Conservation (phyloP, 2,888 invertebrate species). For the Rhingia rostrata region DNA sequence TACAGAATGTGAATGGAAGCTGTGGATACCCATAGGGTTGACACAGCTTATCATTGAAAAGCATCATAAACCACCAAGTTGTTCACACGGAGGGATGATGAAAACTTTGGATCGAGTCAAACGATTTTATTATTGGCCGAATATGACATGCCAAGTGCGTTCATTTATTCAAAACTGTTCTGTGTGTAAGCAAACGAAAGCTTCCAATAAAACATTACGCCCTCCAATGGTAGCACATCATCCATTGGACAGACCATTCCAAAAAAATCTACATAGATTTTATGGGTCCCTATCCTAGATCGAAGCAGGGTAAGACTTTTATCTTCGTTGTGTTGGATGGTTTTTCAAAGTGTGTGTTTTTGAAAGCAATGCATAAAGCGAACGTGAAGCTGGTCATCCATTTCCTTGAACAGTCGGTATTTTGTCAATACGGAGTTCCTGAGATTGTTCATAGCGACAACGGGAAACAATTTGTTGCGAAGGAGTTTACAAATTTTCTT, state of each 20-base stretch:
- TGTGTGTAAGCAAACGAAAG: not conserved
- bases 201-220: not conserved
- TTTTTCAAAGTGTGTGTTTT: slow-evolving; percentile 8
- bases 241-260: slow-evolving; percentile 8
- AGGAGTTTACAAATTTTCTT: not conserved
- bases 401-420: not conserved
- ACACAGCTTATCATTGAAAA: slow-evolving; percentile 1
- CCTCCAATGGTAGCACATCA: not conserved
- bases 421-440: not conserved
- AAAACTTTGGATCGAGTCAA: not conserved
- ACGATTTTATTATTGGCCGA: not conserved
- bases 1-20: not conserved
- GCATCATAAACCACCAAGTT: not conserved
- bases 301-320: not conserved
- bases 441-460: not conserved
- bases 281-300: slow-evolving; percentile 7
- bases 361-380: not conserved
- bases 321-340: slow-evolving; percentile 2
- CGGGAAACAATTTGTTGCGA: not conserved
- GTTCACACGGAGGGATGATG: not conserved
- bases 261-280: slow-evolving; percentile 7
- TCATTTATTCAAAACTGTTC: not conserved
- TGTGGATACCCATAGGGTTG: not conserved
- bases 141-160: not conserved
- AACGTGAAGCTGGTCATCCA: not conserved